A percentile compares a stretch with the other conserved stretches of the same genome.
Evolutionary conservation across 2,113 vertebrate species (phyloP).

Genomic region (Irena cyanogastra): DNA sequence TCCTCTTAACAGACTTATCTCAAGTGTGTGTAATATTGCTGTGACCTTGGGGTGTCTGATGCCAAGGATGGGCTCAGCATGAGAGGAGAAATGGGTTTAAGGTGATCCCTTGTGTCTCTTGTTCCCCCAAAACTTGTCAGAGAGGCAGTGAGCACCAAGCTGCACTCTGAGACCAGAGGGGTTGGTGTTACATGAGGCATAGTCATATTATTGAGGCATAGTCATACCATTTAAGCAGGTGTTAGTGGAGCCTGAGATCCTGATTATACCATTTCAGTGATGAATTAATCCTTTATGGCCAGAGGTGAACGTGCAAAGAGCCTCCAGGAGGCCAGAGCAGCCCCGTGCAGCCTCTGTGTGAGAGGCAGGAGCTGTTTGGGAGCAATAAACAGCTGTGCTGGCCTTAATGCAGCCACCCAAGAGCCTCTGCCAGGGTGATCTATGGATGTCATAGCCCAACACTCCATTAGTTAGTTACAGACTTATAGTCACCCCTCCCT

Average conservation of each 20-base stretch:
- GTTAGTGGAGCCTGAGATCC: neutral
- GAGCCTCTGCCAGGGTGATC: neutral
- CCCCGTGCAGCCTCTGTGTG: accelerated
- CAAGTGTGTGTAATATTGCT: accelerated
- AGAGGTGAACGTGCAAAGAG: neutral
- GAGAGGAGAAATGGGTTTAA: neutral
- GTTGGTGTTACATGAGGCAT: accelerated
- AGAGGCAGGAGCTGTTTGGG: neutral
- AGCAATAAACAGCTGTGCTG: neutral
- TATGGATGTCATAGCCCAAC: constrained; percentile 15
- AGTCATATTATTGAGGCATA: neutral
- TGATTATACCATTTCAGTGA: neutral
- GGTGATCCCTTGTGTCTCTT: neutral
- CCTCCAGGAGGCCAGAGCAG: neutral
- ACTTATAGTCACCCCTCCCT: neutral
- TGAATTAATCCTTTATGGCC: neutral
- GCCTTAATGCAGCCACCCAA: neutral
- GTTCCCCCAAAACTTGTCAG: neutral
- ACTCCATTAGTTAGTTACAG: constrained; percentile 13
- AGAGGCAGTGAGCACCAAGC: neutral
- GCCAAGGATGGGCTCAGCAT: neutral
- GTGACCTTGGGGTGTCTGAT: neutral
- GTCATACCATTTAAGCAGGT: neutral
- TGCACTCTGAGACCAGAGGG: neutral
- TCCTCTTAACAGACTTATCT: neutral